Evolutionary conservation across 1,140 invertebrate species (phyloP).

Genomic region (Coenobita brevimanus): DNA sequence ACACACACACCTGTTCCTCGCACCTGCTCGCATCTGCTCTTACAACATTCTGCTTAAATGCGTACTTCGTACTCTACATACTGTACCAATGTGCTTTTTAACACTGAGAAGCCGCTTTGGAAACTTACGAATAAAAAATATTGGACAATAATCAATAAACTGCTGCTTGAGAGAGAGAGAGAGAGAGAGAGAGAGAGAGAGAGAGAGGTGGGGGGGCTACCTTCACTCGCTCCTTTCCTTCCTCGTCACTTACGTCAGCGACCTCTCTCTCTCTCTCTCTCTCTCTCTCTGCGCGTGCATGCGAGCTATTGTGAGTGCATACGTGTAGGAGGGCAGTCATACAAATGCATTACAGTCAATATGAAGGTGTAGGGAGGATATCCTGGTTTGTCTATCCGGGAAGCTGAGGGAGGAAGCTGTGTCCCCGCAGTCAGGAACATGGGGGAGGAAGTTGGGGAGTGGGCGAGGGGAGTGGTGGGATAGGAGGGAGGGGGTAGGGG

Average conservation of each 20-base stretch:
- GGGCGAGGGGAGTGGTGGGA: background rate
- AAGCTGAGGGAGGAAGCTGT: background rate
- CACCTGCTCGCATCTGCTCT: background rate
- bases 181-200: slow-evolving; percentile 32
- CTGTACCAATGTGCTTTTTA: too few species aligned
- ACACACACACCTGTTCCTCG: background rate
- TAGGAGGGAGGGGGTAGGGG: background rate
- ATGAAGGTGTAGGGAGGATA: too few species aligned
- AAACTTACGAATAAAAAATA: background rate
- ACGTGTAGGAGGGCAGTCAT: too few species aligned
- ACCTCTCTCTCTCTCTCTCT: too few species aligned
- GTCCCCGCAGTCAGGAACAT: background rate
- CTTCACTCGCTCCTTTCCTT: too few species aligned
- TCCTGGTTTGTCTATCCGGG: too few species aligned
- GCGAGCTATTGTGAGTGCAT: too few species aligned
- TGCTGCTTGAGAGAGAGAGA: too few species aligned
- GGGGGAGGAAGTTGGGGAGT: background rate
- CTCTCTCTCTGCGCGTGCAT: too few species aligned
- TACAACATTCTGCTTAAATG: background rate
- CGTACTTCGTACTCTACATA: too few species aligned
- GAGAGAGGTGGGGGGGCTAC: background rate
- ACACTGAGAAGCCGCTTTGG: too few species aligned
- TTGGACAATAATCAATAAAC: background rate
- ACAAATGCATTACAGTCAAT: background rate
- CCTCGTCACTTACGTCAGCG: too few species aligned